Evolutionary conservation across 1,140 invertebrate species (phyloP).

Genomic region (Brachionus rotundiformis): DNA sequence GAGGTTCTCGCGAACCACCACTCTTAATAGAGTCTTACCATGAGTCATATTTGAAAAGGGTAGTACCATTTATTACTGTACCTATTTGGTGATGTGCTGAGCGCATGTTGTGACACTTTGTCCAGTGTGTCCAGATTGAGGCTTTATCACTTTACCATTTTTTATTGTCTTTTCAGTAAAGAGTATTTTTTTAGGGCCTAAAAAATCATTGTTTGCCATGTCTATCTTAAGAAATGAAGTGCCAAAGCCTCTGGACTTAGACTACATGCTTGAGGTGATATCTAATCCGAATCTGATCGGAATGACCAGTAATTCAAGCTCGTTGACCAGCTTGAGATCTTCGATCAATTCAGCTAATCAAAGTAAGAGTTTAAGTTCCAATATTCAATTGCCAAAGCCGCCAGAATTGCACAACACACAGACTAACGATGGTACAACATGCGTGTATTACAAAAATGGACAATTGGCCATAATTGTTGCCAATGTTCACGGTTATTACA

Average conservation of each 20-base stretch:
- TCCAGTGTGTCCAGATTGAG: no score
- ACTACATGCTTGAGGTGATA: slow-evolving; percentile 33
- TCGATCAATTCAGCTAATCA: neutral
- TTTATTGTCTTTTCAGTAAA: no score
- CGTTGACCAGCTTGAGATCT: neutral
- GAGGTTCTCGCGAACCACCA: no score
- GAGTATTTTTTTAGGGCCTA: slow-evolving; percentile 11
- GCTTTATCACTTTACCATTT: no score
- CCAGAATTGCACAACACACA: neutral
- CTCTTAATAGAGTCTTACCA: no score
- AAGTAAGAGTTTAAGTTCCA: neutral
- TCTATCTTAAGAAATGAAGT: slow-evolving; percentile 35
- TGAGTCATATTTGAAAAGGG: no score
- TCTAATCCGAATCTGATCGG: slow-evolving; percentile 30
- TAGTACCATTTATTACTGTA: no score
- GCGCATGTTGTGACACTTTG: no score
- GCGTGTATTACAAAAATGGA: slow-evolving; percentile 31
- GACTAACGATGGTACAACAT: slow-evolving; percentile 39
- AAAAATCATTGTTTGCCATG: slow-evolving; percentile 36
- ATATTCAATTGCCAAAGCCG: neutral
- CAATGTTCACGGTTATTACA: slow-evolving; percentile 34
- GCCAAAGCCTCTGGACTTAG: slow-evolving; percentile 10
- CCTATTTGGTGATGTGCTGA: no score
- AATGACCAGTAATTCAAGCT: neutral
- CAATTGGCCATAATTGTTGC: slow-evolving; percentile 32